Evolutionary conservation across 2,888 invertebrate genomes (phyloP).

Genomic region (Melinaea menophilus): DNA sequence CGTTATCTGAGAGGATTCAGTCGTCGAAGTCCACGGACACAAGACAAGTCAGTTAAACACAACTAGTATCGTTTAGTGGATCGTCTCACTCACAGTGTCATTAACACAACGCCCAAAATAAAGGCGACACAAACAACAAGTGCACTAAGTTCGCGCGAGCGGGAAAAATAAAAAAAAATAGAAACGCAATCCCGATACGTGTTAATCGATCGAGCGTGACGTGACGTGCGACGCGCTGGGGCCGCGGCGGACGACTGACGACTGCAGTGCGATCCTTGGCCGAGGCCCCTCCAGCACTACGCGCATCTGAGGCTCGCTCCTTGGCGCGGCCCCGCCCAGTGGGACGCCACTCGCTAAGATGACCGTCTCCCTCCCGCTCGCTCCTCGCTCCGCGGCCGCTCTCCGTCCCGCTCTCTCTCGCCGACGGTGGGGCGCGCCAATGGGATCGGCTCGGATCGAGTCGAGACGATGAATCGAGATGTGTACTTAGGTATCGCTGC

Average conservation of each 20-base stretch:
- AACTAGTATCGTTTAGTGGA: too few species aligned
- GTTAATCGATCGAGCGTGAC: constrained; percentile 46
- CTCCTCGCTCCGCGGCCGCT: constrained; percentile 45
- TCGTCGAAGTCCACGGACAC: too few species aligned
- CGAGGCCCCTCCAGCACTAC: constrained; percentile 80
- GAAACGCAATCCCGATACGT: constrained; percentile 42
- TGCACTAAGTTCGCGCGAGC: constrained; percentile 50
- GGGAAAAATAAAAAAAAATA: constrained; percentile 44
- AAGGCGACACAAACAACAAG: constrained; percentile 50
- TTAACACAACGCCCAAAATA: constrained; percentile 58
- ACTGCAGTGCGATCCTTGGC: constrained; percentile 79
- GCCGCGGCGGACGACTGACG: constrained; percentile 76
- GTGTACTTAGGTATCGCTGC: constrained; percentile 78
- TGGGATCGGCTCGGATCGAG: constrained; percentile 76
- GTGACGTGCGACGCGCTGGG: constrained; percentile 68
- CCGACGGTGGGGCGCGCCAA: constrained; percentile 77
- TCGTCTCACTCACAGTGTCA: constrained; percentile 46
- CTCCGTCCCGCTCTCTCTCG: constrained; percentile 61
- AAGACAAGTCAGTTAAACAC: too few species aligned
- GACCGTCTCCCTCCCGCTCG: constrained; percentile 72
- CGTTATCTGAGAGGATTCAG: too few species aligned
- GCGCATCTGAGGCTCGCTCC: constrained; percentile 80
- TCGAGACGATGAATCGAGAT: constrained; percentile 78
- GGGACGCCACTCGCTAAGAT: constrained; percentile 78
- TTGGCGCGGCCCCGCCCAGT: constrained; percentile 80